phyloP scores from a whole-genome alignment of 53 echinoderm and acorn worm genomes.

The Echinarachnius parma region DNA sequence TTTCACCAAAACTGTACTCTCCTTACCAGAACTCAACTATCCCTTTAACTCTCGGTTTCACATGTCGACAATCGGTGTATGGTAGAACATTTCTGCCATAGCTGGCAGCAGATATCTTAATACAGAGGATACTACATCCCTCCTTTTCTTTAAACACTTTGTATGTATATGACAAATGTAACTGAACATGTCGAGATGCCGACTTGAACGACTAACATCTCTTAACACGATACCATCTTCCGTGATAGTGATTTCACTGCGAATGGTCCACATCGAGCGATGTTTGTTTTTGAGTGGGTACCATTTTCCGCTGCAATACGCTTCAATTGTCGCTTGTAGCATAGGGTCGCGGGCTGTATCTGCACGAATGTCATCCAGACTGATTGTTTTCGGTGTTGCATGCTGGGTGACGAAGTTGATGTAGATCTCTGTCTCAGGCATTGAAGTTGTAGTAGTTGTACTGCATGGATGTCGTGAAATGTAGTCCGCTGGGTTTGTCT shows the following conservation, averaged over 20 bases:
- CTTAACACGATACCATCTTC: slow-evolving; percentile 29
- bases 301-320: slow-evolving; percentile 47
- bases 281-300: slow-evolving; percentile 32
- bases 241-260: slow-evolving; percentile 25
- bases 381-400: slow-evolving; percentile 24
- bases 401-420: slow-evolving; percentile 31
- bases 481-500: slow-evolving; percentile 72
- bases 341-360: slow-evolving; percentile 32
- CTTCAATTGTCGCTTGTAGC: slow-evolving; percentile 39
- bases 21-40: too few species aligned
- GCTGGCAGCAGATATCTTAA: too few species aligned
- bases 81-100: too few species aligned
- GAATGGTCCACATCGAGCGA: slow-evolving; percentile 25
- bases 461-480: slow-evolving; percentile 54
- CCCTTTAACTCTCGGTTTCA: too few species aligned
- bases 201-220: too few species aligned
- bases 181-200: too few species aligned
- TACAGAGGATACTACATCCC: too few species aligned
- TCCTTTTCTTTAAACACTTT: too few species aligned
- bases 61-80: too few species aligned
- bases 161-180: too few species aligned
- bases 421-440: slow-evolving; percentile 24
- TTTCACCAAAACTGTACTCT: too few species aligned
- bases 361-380: slow-evolving; percentile 34
- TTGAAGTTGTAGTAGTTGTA: slow-evolving; percentile 1